phyloP scores from a whole-genome alignment of 2,888 invertebrate genomes.

The Eudemis profundana region DNA sequence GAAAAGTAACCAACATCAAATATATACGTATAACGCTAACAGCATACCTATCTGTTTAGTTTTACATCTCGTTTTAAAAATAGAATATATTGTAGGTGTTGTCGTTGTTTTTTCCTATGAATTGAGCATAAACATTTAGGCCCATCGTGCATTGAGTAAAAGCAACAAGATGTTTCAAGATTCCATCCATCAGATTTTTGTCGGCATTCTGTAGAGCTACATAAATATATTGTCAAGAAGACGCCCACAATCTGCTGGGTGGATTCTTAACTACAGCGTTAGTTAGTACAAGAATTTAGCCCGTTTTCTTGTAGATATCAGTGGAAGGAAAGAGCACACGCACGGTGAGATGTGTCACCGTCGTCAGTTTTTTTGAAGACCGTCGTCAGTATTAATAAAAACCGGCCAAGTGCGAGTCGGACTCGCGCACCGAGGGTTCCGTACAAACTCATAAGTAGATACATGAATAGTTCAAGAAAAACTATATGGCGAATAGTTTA shows the following conservation, averaged over 20 bases:
- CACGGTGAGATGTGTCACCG: no score
- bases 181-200: neutral
- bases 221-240: neutral
- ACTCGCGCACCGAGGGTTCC: no score
- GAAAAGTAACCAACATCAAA: no score
- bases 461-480: no score
- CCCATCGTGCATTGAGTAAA: neutral
- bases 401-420: no score
- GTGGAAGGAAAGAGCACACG: no score
- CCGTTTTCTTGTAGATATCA: neutral
- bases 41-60: no score
- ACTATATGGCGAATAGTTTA: no score
- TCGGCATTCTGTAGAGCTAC: neutral
- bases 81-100: constrained; percentile 16
- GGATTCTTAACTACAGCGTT: neutral
- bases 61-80: constrained; percentile 3
- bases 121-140: constrained; percentile 3
- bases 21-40: no score
- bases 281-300: neutral
- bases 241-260: neutral
- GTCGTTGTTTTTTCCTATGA: constrained; percentile 17
- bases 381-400: no score
- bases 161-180: neutral
- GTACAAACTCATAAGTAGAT: no score
- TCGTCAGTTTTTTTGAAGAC: no score